phyloP scores from a whole-genome alignment of 2,888 invertebrate genomes.

The Microplitis deprimator region DNA sequence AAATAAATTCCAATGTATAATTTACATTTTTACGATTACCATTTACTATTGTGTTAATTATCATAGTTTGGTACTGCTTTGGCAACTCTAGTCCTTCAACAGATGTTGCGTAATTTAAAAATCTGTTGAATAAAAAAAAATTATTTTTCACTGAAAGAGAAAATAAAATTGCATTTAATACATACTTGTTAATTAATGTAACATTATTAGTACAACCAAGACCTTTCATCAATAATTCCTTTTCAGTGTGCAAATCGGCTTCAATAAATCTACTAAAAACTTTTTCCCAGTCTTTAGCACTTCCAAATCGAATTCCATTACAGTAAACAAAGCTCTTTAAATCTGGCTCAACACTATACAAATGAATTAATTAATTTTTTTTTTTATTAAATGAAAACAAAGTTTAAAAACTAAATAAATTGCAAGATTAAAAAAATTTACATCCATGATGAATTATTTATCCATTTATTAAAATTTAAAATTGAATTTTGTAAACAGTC shows the following conservation, averaged over 20 bases:
- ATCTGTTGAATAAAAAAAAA: conserved; percentile 30
- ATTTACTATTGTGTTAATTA: conserved; percentile 53
- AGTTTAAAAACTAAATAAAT: not conserved
- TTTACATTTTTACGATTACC: conserved; percentile 54
- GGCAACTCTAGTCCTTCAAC: conserved; percentile 49
- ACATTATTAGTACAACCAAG: conserved; percentile 52
- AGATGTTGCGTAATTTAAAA: conserved; percentile 45
- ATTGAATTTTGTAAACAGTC: conserved; percentile 54
- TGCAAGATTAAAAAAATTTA: conserved; percentile 6
- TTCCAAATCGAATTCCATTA: conserved; percentile 46
- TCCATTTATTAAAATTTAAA: conserved; percentile 57
- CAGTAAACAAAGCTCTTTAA: conserved; percentile 50
- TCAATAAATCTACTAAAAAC: conserved; percentile 46
- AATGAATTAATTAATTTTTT: not conserved
- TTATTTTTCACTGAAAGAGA: not conserved
- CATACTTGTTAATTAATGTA: conserved; percentile 40
- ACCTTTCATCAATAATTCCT: conserved; percentile 49
- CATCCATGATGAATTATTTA: conserved; percentile 39
- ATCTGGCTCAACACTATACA: conserved; percentile 50
- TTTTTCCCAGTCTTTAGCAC: conserved; percentile 44
- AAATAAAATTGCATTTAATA: not conserved
- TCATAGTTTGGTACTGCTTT: conserved; percentile 56
- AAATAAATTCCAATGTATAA: conserved; percentile 54
- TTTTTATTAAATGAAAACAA: not conserved
- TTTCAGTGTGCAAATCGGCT: conserved; percentile 51